Evolutionary conservation across 2,113 vertebrate genomes (phyloP).

Genomic region (Myodes glareolus): DNA sequence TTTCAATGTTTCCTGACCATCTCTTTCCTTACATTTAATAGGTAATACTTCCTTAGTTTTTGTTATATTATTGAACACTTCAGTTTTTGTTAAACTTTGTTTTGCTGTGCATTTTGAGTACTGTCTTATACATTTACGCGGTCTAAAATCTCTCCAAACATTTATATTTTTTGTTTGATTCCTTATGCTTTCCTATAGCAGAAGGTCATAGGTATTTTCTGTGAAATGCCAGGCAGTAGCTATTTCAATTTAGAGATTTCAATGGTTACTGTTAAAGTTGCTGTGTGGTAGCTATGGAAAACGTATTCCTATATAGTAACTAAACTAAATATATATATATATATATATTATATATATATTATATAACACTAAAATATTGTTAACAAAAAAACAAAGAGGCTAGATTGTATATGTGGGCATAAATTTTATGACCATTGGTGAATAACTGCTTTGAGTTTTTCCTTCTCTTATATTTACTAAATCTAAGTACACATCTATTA

Average conservation of each 20-base stretch:
- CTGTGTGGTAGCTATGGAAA: neutral
- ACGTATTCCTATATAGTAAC: neutral
- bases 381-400: neutral
- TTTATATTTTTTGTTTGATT: neutral
- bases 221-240: neutral
- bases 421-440: neutral
- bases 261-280: neutral
- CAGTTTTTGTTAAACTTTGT: neutral
- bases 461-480: neutral
- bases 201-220: neutral
- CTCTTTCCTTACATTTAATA: neutral
- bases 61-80: neutral
- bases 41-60: neutral
- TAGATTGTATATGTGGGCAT: neutral
- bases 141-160: neutral
- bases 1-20: neutral
- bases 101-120: neutral
- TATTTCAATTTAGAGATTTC: neutral
- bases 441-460: neutral
- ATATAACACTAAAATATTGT: neutral
- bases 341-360: no score
- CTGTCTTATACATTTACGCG: neutral
- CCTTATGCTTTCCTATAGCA: neutral
- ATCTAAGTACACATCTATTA: neutral
- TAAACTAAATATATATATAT: neutral